Percentiles rank a stretch among this genome's conserved stretches.
Evolutionary conservation across 2,888 invertebrate genomes (phyloP).

Genomic region (Carcina quercana): DNA sequence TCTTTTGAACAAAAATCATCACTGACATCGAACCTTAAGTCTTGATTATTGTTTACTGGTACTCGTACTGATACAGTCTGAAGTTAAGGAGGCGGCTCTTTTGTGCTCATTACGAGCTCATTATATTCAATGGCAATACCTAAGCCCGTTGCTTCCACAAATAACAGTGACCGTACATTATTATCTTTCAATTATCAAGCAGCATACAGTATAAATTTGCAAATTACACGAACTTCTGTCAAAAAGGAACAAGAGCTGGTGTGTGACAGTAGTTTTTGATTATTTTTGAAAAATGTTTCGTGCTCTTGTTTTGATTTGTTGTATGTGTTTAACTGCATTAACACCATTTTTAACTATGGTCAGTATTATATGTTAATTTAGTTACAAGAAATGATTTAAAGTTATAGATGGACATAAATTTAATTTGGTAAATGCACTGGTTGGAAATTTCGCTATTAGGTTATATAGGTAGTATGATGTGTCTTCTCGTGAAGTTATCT

Average conservation of each 20-base stretch:
- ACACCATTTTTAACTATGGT: conserved; percentile 29
- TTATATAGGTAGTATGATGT: no score
- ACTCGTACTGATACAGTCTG: no score
- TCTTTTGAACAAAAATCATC: no score
- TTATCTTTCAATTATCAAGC: conserved; percentile 9
- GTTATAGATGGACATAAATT: no score
- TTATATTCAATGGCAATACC: conserved; percentile 17
- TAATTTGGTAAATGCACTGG: no score
- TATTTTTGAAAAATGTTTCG: conserved; percentile 30
- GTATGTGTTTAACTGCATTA: conserved; percentile 24
- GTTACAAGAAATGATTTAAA: no score
- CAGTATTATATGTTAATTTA: conserved; percentile 20
- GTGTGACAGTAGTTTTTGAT: not conserved
- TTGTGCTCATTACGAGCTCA: no score
- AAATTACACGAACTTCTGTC: conserved; percentile 7
- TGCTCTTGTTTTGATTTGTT: conserved; percentile 23
- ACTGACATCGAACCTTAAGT: no score
- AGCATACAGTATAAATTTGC: conserved; percentile 13
- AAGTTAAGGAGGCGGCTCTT: no score
- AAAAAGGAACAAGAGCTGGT: conserved; percentile 3
- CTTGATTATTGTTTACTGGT: no score
- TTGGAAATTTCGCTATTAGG: no score
- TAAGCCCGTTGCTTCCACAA: conserved; percentile 15
- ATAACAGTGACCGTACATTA: conserved; percentile 8
- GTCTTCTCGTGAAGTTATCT: no score